Conservation (phyloP, 1,140 invertebrate species). For the Phthorimaea operculella region DNA sequence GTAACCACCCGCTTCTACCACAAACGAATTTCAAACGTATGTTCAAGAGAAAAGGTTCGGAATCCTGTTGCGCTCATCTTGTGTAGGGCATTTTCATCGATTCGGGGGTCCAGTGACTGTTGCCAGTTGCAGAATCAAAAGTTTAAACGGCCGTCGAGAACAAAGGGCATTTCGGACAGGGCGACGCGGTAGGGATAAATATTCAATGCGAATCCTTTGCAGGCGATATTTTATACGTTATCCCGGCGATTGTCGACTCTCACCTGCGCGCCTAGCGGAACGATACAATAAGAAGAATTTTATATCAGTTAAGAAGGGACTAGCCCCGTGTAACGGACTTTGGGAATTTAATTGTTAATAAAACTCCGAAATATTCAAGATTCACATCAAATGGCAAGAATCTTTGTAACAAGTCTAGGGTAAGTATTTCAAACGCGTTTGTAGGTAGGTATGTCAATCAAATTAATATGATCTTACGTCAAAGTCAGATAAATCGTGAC, state of each 20-base stretch:
- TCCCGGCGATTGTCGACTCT: constrained; percentile 47
- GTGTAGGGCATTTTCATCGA: constrained; percentile 33
- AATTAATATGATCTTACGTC: too few species aligned
- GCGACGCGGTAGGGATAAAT: constrained; percentile 58
- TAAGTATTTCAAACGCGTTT: too few species aligned
- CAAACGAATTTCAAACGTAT: constrained; percentile 6
- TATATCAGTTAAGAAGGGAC: constrained; percentile 16
- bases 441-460: too few species aligned
- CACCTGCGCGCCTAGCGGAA: constrained; percentile 54
- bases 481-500: neutral
- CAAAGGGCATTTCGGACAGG: constrained; percentile 56
- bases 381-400: too few species aligned
- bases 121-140: constrained; percentile 66
- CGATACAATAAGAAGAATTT: constrained; percentile 25
- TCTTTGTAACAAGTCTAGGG: too few species aligned
- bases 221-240: constrained; percentile 63
- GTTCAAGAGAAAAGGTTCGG: constrained; percentile 18
- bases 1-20: constrained; percentile 17
- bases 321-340: constrained; percentile 17
- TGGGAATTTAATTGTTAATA: neutral
- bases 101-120: constrained; percentile 60
- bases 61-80: constrained; percentile 12
- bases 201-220: constrained; percentile 66
- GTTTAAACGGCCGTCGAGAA: constrained; percentile 66
- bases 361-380: neutral